Conservation (phyloP, 2,888 invertebrate genomes). For the Uropetala carovei region DNA sequence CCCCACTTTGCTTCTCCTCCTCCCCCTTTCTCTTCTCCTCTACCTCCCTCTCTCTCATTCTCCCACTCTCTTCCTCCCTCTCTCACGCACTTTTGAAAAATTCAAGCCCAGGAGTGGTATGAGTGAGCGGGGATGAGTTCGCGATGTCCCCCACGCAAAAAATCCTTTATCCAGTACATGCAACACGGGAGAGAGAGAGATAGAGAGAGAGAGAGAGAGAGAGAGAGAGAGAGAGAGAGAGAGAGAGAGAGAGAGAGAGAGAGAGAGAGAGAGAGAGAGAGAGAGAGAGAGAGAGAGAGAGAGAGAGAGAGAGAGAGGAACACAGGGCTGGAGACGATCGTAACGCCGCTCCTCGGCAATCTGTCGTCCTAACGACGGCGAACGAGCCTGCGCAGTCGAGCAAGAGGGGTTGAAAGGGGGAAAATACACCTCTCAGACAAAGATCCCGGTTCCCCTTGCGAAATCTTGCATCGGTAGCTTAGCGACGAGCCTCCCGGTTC, state of each 20-base stretch:
- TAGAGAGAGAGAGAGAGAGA: background rate
- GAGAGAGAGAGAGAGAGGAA: background rate
- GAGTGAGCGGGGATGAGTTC: slow-evolving; percentile 16
- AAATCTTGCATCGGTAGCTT: background rate
- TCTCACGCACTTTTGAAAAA: slow-evolving; percentile 47
- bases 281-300: background rate
- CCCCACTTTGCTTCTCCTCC: background rate
- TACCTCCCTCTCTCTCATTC: background rate
- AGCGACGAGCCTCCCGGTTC: background rate
- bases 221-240: background rate
- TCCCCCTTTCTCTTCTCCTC: background rate
- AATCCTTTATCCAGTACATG: background rate
- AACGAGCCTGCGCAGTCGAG: background rate
- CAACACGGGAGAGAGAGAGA: slow-evolving; percentile 40
- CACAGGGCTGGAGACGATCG: background rate
- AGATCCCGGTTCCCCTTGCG: background rate
- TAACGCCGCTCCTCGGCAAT: background rate
- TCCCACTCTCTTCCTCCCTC: background rate
- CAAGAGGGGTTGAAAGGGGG: background rate
- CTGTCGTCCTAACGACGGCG: background rate
- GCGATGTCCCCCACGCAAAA: slow-evolving; percentile 16
- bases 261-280: slow-evolving; percentile 18
- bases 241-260: background rate
- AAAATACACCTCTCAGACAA: background rate
- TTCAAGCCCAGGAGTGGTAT: slow-evolving; percentile 33